phyloP scores from a whole-genome alignment of 1,140 invertebrate genomes.

The Heliconius melpomene region DNA sequence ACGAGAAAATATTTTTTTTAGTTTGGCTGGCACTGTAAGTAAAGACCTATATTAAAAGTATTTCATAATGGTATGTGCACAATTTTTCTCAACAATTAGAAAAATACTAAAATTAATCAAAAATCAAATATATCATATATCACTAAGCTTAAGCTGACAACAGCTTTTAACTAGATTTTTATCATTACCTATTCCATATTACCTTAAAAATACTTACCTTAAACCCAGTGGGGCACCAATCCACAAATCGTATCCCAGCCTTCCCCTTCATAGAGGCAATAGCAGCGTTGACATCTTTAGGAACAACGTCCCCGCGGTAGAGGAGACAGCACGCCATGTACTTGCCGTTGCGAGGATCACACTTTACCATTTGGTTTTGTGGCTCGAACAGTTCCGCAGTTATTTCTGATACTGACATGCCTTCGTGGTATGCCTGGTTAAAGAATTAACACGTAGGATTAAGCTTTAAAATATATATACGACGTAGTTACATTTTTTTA shows the following conservation, averaged over 20 bases:
- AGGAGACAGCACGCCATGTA: conserved; percentile 89
- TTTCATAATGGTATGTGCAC: too few species aligned
- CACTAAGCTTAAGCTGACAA: too few species aligned
- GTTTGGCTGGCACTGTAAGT: too few species aligned
- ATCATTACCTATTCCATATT: too few species aligned
- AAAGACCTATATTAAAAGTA: too few species aligned
- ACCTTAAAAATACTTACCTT: conserved; percentile 78
- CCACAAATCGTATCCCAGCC: conserved; percentile 85
- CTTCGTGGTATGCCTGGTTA: conserved; percentile 82
- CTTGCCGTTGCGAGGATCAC: conserved; percentile 84
- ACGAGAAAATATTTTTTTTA: too few species aligned
- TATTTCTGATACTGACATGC: conserved; percentile 86
- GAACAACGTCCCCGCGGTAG: conserved; percentile 89
- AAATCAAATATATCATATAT: too few species aligned
- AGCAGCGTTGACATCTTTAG: conserved; percentile 85
- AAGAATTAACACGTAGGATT: not conserved
- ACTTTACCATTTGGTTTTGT: conserved; percentile 87
- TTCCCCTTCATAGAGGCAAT: conserved; percentile 92
- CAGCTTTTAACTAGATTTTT: too few species aligned
- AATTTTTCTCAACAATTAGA: too few species aligned
- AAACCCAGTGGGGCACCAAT: conserved; percentile 88
- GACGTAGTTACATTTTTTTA: too few species aligned
- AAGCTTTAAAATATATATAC: too few species aligned
- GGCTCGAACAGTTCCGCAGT: conserved; percentile 85
- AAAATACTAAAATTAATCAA: too few species aligned